These are phyloP conservation scores for Caerostris darwini DNA, from an alignment of 1,140 invertebrate genomes.

Conservation along the genomic window DNA sequence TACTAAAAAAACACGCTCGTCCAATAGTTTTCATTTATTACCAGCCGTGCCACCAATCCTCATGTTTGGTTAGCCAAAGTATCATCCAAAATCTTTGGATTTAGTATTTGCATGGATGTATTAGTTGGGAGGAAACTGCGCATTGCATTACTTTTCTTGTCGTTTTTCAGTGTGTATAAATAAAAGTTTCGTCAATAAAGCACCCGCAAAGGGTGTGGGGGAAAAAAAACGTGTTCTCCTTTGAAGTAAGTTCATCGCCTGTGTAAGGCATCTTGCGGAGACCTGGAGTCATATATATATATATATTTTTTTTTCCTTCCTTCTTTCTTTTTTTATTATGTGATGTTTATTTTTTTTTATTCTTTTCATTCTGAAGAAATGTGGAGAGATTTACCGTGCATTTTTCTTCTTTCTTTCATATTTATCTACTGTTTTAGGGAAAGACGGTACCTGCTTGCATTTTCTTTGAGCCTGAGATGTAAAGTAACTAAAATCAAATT, in stretches of 20 bases:
- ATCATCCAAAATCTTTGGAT: slow-evolving; percentile 28
- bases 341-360: neutral
- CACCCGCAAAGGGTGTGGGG: neutral
- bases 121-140: slow-evolving; percentile 11
- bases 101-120: slow-evolving; percentile 50
- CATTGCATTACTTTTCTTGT: slow-evolving; percentile 22
- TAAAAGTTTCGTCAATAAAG: slow-evolving; percentile 58
- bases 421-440: neutral
- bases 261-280: neutral
- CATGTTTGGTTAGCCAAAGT: neutral
- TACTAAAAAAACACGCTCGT: neutral
- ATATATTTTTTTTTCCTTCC: neutral
- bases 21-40: slow-evolving; percentile 53
- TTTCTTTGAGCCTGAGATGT: neutral
- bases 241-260: neutral
- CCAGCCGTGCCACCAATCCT: neutral
- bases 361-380: neutral
- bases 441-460: neutral
- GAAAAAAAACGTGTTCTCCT: neutral
- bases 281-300: neutral
- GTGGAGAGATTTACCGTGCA: neutral
- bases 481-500: slow-evolving; percentile 34
- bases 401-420: neutral
- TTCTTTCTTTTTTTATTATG: neutral
- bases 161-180: slow-evolving; percentile 25